These are phyloP conservation scores for Cybosia mesomella DNA, from an alignment of 2,888 invertebrate species.

Conservation along the genomic window DNA sequence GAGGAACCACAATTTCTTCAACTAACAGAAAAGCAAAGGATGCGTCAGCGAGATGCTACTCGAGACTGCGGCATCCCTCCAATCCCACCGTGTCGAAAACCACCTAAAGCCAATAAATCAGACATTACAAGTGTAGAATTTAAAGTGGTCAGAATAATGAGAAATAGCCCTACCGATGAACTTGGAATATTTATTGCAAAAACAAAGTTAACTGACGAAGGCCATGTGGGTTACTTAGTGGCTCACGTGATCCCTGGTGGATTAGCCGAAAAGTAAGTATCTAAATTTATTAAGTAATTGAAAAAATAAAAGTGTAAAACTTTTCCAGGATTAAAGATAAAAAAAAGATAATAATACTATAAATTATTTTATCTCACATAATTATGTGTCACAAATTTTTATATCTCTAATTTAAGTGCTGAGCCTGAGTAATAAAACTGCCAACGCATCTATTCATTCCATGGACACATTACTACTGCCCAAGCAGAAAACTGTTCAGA, in stretches of 20 bases:
- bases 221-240: slow-evolving; percentile 89
- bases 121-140: slow-evolving; percentile 72
- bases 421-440: too few species aligned
- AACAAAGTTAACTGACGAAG: slow-evolving; percentile 87
- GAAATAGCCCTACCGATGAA: slow-evolving; percentile 87
- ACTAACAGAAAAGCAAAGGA: slow-evolving; percentile 82
- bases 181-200: slow-evolving; percentile 91
- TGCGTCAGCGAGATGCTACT: slow-evolving; percentile 79
- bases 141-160: slow-evolving; percentile 86
- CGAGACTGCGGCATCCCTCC: slow-evolving; percentile 82
- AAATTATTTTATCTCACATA: too few species aligned
- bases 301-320: too few species aligned
- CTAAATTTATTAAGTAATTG: not conserved
- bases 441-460: too few species aligned
- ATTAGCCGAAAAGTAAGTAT: slow-evolving; percentile 88
- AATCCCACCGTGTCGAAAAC: slow-evolving; percentile 81
- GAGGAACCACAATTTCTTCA: slow-evolving; percentile 81
- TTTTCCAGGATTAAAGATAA: too few species aligned
- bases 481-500: too few species aligned
- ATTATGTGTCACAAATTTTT: too few species aligned
- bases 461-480: too few species aligned
- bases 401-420: too few species aligned
- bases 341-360: too few species aligned
- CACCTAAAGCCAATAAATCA: slow-evolving; percentile 64
- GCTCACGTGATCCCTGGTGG: slow-evolving; percentile 91